Evolutionary conservation across 2,888 invertebrate genomes (phyloP), one percentile per base, ranked within the genome.

Genomic region (Dolomedes plantarius): DNA sequence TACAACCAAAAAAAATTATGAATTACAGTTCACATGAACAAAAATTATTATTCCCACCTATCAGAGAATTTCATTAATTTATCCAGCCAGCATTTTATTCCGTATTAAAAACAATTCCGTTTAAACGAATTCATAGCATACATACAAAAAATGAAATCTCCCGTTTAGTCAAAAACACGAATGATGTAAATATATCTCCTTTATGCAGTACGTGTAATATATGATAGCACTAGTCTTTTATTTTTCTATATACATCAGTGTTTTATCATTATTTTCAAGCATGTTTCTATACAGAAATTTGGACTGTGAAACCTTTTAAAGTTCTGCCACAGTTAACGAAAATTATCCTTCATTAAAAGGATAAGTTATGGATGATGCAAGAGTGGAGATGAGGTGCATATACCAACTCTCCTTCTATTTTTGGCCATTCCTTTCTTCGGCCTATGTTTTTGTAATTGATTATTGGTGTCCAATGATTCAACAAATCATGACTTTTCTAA

Each of bases 401-500:
- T 46, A 75, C 67, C 62, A 78, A 78, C 29, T 71, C 41, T 78
- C 75, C 62, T 73, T 67, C 78, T 85, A 85, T 85, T 85, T 85
- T 85, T 85, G 85, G 77, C 85, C 85, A 62, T 68, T 78, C 29
- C 29, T 85, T 85, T 85, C 23, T 75, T 73, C 41, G 85, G 78
- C 85, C 73, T 77, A 50, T 72, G 65, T 86, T 86, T 86, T 86
- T 86, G 75, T 80, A 86, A 72, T 32, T 69, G 41, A 72, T 86
- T 78, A 72, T 80, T 72, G 80, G 67, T 80, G 76, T 86, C 74
- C 74, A 75, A 74, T 78, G 74, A 32, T 79, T 85, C 74, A 79
- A 79, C 28, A 64, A 78, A 78, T 32, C 67, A 77, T 75, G 67
- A 86, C 79, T 86, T 86, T 86, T 86, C 79, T 86, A 86, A 69